A percentile compares a stretch with the other conserved stretches of the same genome.
Evolutionary conservation across 2,888 invertebrate species (phyloP).

Genomic region (Mythimna loreyi): DNA sequence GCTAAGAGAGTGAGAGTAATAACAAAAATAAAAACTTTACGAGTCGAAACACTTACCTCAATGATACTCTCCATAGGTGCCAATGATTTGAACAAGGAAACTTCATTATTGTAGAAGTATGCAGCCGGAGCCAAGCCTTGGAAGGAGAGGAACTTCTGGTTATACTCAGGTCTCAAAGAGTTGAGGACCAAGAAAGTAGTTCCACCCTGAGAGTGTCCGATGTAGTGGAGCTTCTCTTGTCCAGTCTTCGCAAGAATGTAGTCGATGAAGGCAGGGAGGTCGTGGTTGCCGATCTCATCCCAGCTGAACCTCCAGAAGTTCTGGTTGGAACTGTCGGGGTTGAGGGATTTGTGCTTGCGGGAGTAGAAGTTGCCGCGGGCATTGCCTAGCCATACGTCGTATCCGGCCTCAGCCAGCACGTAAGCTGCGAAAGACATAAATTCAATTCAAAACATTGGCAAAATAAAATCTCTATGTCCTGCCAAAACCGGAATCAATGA

Average conservation of each 20-base stretch:
- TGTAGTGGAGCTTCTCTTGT: conserved; percentile 76
- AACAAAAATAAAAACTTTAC: background rate
- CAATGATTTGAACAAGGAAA: conserved; percentile 60
- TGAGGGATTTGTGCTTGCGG: conserved; percentile 70
- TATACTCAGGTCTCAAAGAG: conserved; percentile 80
- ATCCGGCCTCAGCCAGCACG: conserved; percentile 91
- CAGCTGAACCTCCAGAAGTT: conserved; percentile 81
- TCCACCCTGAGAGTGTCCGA: conserved; percentile 84
- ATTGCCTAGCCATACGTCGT: conserved; percentile 95
- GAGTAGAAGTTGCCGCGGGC: conserved; percentile 93
- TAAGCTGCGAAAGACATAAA: conserved; percentile 67
- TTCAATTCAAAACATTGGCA: background rate
- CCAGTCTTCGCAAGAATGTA: conserved; percentile 69
- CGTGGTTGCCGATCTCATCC: conserved; percentile 79
- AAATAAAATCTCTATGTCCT: background rate
- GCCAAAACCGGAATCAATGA: background rate
- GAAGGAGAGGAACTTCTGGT: conserved; percentile 76
- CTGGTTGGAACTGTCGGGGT: conserved; percentile 70
- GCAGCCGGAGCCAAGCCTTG: conserved; percentile 83
- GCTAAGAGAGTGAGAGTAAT: background rate
- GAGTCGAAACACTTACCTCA: conserved; percentile 67
- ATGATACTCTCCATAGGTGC: conserved; percentile 69
- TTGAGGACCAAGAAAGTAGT: conserved; percentile 80
- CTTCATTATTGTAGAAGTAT: conserved; percentile 72
- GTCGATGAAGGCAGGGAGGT: conserved; percentile 76